Evolutionary conservation across 1,140 invertebrate species (phyloP), one percentile per base, ranked within the genome.

Genomic region (Drosophila neocordata): DNA sequence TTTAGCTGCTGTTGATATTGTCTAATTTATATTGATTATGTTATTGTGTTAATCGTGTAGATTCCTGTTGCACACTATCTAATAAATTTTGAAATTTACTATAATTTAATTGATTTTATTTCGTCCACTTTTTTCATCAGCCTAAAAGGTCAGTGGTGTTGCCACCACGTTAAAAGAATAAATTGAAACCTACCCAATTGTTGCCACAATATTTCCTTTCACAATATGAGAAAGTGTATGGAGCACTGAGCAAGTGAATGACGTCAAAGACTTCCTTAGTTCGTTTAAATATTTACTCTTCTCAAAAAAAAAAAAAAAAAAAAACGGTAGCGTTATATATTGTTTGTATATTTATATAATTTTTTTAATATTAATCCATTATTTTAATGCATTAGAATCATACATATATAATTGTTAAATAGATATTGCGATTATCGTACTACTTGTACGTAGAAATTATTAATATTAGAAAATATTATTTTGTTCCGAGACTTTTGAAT

Each of bases 91-190:
- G 13, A 31, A 15, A 24, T 44, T 4, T 31, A 65, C 65, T 68
- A n/a, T 20, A 82, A 79, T 83, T 87, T 87, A 83, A 87, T 87
- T 87, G 83, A 87, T 87, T 87, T 87, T 88, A 73, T 70, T 74
- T 61, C 38, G 62, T 53, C 65, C 37, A 81, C 52, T 81, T 84
- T 84, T 84, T 84, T 87, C 81, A 77, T 77, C 64, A 85, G 59
- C 56, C 34, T 61, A 73, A 64, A 73, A 73, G 64, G 34, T 44
- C 6, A 57, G 18, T 2, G 13, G 41, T 6, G 71, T 53, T 73
- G 71, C 71, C 71, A 73, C 61, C 22, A 24, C 0, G 22, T 59
- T 44, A 18, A 56, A 56, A 56, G 2, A 11, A 35, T 56, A 11
- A 56, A 56, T 12, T 53, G 22, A 34, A 34, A 18, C 27, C 53